Percentiles rank a stretch among this genome's conserved stretches.
These are phyloP conservation scores for Epsilonema sp. DNA, from an alignment of 2,888 invertebrate species.

Conservation along the genomic window DNA sequence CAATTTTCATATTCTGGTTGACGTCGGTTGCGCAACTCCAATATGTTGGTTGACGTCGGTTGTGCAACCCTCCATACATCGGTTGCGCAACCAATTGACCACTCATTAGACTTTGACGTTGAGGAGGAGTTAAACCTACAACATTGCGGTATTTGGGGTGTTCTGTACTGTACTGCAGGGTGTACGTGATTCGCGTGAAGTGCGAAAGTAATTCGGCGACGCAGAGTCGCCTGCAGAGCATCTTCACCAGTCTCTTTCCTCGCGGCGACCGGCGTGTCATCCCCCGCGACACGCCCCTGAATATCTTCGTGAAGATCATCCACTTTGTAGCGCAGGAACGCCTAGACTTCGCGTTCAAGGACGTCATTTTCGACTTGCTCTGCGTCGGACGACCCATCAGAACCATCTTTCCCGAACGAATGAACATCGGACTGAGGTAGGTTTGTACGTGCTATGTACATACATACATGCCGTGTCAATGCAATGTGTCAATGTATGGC, in stretches of 20 bases:
- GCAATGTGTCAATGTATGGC: no score
- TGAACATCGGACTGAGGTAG: conserved; percentile 72
- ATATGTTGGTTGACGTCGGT: no score
- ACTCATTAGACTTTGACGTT: no score
- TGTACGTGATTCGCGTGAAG: conserved; percentile 97
- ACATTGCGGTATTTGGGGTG: no score
- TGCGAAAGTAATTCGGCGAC: conserved; percentile 98
- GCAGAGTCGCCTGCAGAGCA: conserved; percentile 80
- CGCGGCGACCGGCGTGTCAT: conserved; percentile 89
- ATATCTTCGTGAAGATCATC: conserved; percentile 98
- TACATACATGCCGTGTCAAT: no score
- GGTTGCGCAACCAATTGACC: no score
- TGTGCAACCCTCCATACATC: no score
- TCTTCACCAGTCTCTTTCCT: conserved; percentile 76
- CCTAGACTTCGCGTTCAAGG: conserved; percentile 68
- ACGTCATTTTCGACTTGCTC: conserved; percentile 90
- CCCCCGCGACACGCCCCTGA: conserved; percentile 86
- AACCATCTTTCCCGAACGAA: conserved; percentile 41
- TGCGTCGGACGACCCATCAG: conserved; percentile 74
- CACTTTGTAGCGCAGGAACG: conserved; percentile 98
- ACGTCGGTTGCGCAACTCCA: no score
- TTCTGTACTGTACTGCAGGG: conserved; percentile 35
- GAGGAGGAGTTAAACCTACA: no score
- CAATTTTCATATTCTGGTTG: no score
- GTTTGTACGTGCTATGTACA: no score